Conservation (phyloP, 2,797 vertebrate species). For the Cynopterus sphinx region DNA sequence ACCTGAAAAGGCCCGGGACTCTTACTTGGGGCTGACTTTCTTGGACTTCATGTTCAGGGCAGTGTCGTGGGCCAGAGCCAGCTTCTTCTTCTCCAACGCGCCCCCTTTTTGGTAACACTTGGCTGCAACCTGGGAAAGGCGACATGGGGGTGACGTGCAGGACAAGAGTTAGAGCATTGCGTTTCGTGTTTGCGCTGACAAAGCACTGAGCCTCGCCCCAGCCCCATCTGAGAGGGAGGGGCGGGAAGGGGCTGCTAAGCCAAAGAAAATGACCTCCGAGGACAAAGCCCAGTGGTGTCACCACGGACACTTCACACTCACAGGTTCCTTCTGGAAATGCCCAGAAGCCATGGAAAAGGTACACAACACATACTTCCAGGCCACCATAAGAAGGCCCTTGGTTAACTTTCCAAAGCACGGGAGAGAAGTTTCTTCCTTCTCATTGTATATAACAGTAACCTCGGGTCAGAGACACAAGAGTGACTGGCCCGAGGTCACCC, state of each 20-base stretch:
- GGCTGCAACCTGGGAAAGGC: constrained; percentile 86
- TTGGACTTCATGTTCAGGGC: constrained; percentile 86
- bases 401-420: background rate
- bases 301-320: background rate
- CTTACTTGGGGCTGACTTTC: constrained; percentile 86
- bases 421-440: background rate
- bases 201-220: background rate
- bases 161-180: background rate
- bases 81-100: constrained; percentile 86
- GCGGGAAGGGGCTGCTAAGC: background rate
- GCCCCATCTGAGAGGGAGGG: background rate
- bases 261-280: background rate
- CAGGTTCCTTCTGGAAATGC: background rate
- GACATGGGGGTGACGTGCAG: background rate
- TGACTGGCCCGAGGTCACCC: background rate
- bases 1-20: background rate
- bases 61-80: constrained; percentile 86
- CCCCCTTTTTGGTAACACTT: constrained; percentile 90
- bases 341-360: background rate
- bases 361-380: background rate
- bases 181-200: background rate
- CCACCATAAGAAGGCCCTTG: background rate
- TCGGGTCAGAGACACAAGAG: background rate
- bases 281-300: background rate
- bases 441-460: background rate